Evolutionary conservation across 2,797 vertebrate genomes (phyloP).

Genomic region (Alcedo quadribrachys): DNA sequence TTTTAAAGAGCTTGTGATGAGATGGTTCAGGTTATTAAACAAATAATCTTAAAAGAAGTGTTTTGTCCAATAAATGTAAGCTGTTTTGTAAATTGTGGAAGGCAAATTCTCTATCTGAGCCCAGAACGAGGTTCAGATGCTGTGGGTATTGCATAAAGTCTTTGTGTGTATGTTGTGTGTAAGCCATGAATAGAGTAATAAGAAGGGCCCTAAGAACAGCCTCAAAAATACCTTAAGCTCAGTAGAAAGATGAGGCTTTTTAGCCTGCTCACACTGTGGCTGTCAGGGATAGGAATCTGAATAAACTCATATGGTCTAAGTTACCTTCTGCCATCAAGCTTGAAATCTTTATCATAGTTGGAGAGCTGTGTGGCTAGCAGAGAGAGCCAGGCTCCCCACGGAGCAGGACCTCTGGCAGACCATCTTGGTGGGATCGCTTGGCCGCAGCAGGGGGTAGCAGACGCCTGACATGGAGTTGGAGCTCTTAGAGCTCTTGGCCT

Average conservation of each 20-base stretch:
- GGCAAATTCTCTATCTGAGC: neutral
- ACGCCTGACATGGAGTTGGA: accelerated
- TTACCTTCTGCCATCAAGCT: neutral
- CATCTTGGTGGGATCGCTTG: neutral
- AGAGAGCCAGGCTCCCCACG: neutral
- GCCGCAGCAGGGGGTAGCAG: too few relatives aligned
- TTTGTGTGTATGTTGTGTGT: neutral
- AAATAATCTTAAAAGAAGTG: neutral
- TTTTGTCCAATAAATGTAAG: neutral
- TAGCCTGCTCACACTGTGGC: neutral
- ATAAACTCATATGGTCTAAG: neutral
- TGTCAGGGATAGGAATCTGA: neutral
- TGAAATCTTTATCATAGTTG: neutral
- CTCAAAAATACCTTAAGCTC: neutral
- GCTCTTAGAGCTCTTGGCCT: neutral
- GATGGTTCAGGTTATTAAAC: neutral
- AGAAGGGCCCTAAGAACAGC: neutral
- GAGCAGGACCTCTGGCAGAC: neutral
- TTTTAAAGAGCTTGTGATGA: neutral
- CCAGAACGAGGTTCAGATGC: neutral
- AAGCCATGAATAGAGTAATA: neutral
- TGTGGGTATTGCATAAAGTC: neutral
- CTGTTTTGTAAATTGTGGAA: neutral
- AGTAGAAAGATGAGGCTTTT: neutral
- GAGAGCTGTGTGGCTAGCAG: neutral